Evolutionary conservation across 2,113 vertebrate species (phyloP).

Genomic region (Sarotherodon lohbergeri): DNA sequence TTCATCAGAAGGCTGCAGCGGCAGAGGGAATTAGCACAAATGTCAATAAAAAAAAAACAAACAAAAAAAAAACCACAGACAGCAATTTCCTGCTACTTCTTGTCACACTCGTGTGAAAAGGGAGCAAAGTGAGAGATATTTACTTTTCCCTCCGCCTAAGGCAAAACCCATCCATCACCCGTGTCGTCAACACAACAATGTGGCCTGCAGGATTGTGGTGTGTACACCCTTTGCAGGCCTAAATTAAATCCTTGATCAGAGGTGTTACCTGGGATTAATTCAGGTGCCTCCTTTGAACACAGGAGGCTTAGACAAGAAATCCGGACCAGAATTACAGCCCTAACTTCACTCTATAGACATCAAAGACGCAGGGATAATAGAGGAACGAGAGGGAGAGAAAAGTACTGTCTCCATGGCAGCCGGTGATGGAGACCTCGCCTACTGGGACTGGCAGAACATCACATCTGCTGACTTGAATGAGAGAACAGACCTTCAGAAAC

Average conservation of each 20-base stretch:
- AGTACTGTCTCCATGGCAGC: slow-evolving; percentile 38
- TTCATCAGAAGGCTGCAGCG: not conserved
- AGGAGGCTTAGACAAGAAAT: slow-evolving; percentile 15
- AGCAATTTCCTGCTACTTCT: not conserved
- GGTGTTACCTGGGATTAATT: slow-evolving; percentile 66
- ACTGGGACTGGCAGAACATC: not conserved
- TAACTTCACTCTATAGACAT: not conserved
- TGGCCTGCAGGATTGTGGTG: slow-evolving; percentile 35
- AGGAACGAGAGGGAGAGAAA: not conserved
- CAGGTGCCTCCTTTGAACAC: slow-evolving; percentile 26
- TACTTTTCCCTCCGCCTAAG: slow-evolving; percentile 4
- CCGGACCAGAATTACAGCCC: slow-evolving; percentile 7
- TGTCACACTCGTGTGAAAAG: not conserved
- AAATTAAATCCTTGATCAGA: slow-evolving; percentile 68
- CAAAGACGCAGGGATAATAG: slow-evolving; percentile 26
- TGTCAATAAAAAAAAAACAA: not conserved
- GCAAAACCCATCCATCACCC: slow-evolving; percentile 55
- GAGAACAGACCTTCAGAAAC: not conserved
- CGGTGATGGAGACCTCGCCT: slow-evolving; percentile 9
- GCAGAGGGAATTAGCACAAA: not conserved
- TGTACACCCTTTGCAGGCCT: slow-evolving; percentile 42
- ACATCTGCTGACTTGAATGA: not conserved
- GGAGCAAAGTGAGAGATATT: slow-evolving; percentile 32
- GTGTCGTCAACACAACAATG: slow-evolving; percentile 58
- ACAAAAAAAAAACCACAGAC: not conserved